Percentiles rank a stretch among this genome's conserved stretches.
phyloP scores from a whole-genome alignment of 1,140 invertebrate genomes.

The Heliconius eleuchia region DNA sequence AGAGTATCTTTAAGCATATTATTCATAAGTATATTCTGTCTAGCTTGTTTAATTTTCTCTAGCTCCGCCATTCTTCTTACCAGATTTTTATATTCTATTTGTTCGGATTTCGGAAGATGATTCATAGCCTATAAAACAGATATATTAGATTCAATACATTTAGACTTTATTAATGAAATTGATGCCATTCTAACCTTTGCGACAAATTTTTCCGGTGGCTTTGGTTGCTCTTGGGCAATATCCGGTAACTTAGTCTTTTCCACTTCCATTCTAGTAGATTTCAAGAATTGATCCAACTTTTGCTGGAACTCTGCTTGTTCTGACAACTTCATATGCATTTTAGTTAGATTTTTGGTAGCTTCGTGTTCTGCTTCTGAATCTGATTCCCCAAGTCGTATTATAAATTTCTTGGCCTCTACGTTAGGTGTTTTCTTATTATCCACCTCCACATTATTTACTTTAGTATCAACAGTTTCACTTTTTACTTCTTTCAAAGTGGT shows the following conservation, averaged over 20 bases:
- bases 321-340: constrained; percentile 78
- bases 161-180: background rate
- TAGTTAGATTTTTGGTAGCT: constrained; percentile 76
- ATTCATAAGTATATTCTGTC: constrained; percentile 52
- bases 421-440: constrained; percentile 35
- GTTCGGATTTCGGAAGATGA: constrained; percentile 75
- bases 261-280: constrained; percentile 68
- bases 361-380: constrained; percentile 79
- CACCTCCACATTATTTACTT: background rate
- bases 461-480: constrained; percentile 19
- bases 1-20: constrained; percentile 60
- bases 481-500: constrained; percentile 34
- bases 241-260: constrained; percentile 62
- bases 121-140: constrained; percentile 69
- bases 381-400: constrained; percentile 73
- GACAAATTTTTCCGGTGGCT: constrained; percentile 65
- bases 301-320: constrained; percentile 72
- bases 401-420: constrained; percentile 66
- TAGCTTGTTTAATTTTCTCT: constrained; percentile 72
- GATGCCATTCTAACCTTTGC: constrained; percentile 61
- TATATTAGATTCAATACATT: constrained; percentile 10
- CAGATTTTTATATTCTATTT: constrained; percentile 76
- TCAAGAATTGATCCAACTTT: constrained; percentile 73
- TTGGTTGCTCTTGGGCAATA: constrained; percentile 52
- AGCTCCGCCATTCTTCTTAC: constrained; percentile 78